Base-by-base conservation (phyloP, 1,140 invertebrate species). In the Diploscapter pachys region DNA sequence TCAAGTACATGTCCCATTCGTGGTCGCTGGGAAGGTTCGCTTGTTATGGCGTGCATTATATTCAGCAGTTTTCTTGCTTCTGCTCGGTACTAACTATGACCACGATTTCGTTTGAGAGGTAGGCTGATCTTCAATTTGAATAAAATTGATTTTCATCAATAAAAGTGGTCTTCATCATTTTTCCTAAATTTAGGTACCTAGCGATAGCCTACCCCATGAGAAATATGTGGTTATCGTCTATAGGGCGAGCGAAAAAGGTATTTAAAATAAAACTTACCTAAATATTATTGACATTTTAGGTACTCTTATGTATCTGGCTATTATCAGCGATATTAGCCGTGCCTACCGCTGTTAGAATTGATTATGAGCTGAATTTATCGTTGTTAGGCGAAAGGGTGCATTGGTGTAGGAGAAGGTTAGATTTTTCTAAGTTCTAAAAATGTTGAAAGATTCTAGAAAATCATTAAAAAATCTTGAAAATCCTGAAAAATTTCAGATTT, bases 61-160 rank as follows among this genome's bases (percentile, higher is more conserved):
- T 92, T 84, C 91, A 92, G 85, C 91, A 90, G 81, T 90, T 92
- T n/a, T 91, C 91, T 2, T 89, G 90, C 54, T 90, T 92, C 71
- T 92, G 91, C 81, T 92, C 91, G 2, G 91, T 92, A 9, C 87
- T 91, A 8, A 92, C 91, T 0, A 86, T 92, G 8, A 92, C 91
- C 3, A 89, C 90, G n/a, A 92, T 92, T 88, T 91, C 91, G 78
- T 87, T 92, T 51, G 91, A 92, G 86, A 90, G 91, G 91, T 92
- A 87, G 86, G 86, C 1, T 31, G 31, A 31, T 31, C 31, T 31
- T 31, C 31, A 31, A 31, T 31, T 31, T 31, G 31, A 31, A 31
- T 31, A 31, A 31, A 31, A 31, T 31, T 0, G 31, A 31, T 31
- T 31, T 31, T 31, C 31, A 31, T 31, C 31, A 31, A 31, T 31